Evolutionary conservation across 2,113 vertebrate species (phyloP).

Genomic region (Myotis lucifugus): DNA sequence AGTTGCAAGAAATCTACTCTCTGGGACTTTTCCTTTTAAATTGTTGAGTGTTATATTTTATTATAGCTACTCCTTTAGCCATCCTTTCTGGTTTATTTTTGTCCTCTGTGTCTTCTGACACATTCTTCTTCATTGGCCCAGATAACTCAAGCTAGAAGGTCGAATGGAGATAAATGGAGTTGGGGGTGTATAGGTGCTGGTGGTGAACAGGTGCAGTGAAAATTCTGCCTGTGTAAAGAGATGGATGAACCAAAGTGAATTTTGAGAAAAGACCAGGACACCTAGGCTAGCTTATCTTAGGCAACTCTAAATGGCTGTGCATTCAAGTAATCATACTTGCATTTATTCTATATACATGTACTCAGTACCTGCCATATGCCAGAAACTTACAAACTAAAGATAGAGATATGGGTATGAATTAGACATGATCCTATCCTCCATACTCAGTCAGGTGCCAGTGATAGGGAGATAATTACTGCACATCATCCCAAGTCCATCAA

Average conservation of each 20-base stretch:
- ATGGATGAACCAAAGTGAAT: not conserved
- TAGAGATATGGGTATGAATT: not conserved
- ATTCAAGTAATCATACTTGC: not conserved
- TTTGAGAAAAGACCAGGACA: not conserved
- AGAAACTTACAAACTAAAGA: not conserved
- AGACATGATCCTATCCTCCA: not conserved
- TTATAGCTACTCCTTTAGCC: not conserved
- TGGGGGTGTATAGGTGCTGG: not conserved
- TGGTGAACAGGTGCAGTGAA: not conserved
- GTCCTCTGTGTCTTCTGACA: slow-evolving; percentile 33
- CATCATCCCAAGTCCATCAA: not conserved
- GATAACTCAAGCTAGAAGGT: slow-evolving; percentile 35
- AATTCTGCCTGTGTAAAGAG: not conserved
- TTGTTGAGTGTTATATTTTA: not conserved
- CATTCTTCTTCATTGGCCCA: slow-evolving; percentile 44
- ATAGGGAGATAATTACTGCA: not conserved
- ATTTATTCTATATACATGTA: not conserved
- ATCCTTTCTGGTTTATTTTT: slow-evolving; percentile 55
- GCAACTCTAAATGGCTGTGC: not conserved
- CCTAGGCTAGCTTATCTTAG: not conserved
- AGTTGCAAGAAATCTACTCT: not conserved
- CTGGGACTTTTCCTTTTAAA: slow-evolving; percentile 30
- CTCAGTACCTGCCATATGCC: not conserved
- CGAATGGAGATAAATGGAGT: not conserved
- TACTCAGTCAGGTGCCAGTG: not conserved